These are phyloP conservation scores for Ceratothoa steindachneri DNA, from an alignment of 2,888 invertebrate genomes.

Conservation along the genomic window DNA sequence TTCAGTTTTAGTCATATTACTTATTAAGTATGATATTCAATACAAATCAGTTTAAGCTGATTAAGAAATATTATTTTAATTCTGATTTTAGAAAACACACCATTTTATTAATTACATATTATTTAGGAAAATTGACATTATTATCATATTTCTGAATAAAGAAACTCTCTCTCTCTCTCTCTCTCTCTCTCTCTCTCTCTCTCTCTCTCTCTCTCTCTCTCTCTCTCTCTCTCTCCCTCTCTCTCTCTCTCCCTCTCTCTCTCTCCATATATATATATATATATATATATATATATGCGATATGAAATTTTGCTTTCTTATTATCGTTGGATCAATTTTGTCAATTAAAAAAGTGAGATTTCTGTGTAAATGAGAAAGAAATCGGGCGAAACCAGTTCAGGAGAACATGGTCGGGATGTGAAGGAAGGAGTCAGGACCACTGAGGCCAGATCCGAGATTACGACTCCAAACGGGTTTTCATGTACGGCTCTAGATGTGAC, in stretches of 20 bases:
- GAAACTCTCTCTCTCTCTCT: too few relatives aligned
- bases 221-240: not conserved
- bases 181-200: not conserved
- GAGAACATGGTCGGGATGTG: not conserved
- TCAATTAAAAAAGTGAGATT: not conserved
- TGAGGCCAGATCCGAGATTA: not conserved
- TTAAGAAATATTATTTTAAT: too few relatives aligned
- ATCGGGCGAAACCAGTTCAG: not conserved
- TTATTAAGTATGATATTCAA: too few relatives aligned
- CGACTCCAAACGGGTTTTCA: not conserved
- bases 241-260: not conserved
- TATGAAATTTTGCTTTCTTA: not conserved
- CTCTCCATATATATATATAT: not conserved
- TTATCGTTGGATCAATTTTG: not conserved
- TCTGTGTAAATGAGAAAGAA: not conserved
- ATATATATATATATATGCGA: not conserved
- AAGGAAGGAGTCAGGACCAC: not conserved
- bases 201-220: not conserved
- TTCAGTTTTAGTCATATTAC: too few relatives aligned
- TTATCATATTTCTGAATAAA: too few relatives aligned
- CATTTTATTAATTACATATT: too few relatives aligned
- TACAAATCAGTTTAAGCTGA: too few relatives aligned
- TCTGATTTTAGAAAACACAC: too few relatives aligned
- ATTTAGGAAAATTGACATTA: too few relatives aligned
- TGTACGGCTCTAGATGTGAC: too few relatives aligned